A percentile compares a stretch with the other conserved stretches of the same genome.
Evolutionary conservation across 2,797 vertebrate species (phyloP).

Genomic region (Hipposideros larvatus): DNA sequence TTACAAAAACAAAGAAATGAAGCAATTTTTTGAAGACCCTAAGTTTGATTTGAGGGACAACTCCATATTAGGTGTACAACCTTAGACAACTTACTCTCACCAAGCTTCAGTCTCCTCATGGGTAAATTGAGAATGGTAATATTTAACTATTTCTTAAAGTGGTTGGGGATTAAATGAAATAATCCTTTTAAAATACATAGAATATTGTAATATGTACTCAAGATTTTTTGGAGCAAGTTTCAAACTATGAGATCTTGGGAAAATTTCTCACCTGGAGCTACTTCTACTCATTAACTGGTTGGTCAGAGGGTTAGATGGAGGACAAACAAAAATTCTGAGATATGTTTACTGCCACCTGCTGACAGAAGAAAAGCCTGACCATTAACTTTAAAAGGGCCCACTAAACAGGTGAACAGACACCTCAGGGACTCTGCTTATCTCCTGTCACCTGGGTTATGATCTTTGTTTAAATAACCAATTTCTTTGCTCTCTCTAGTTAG

Average conservation of each 20-base stretch:
- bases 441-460: neutral
- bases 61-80: neutral
- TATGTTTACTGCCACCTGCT: conserved; percentile 22
- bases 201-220: neutral
- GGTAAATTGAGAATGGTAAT: neutral
- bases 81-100: neutral
- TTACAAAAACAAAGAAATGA: neutral
- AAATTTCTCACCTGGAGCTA: neutral
- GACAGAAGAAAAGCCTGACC: neutral
- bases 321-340: neutral
- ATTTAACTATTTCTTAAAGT: neutral
- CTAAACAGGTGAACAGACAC: neutral
- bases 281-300: neutral
- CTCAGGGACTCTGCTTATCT: neutral
- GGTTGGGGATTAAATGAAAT: neutral
- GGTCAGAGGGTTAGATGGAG: neutral
- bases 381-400: neutral
- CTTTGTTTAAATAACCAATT: neutral
- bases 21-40: neutral
- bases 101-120: neutral
- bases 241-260: neutral
- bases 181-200: neutral
- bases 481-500: neutral
- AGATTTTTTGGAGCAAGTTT: neutral
- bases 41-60: neutral